Base-by-base conservation (phyloP, 2,888 invertebrate genomes). In the Cremastinae sp. region DNA sequence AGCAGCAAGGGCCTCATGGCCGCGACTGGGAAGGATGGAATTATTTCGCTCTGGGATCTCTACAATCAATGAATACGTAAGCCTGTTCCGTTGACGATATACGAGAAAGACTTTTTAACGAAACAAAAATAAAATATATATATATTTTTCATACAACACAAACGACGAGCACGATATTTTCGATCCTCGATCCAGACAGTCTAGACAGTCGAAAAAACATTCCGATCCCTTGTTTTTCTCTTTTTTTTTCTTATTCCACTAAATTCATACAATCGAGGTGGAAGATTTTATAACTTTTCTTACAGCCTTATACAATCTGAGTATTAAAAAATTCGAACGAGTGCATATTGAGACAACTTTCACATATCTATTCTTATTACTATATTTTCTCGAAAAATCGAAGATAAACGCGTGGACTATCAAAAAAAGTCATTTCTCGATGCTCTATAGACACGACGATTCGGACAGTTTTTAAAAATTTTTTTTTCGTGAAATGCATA, bases 11-110 rank as follows among this genome's bases (percentile, higher is more conserved):
- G 83, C 70, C 92, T 96, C n/a, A 94, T 96, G 94, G 96, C 95
- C 10, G 94, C 94, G 0, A 93, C 93, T 51, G 94, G 95, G 20
- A 92, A 94, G 76, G 96, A 96, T 89, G 94, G 94, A 79, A 93
- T 93, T 84, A 94, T 96, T 81, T 94, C 95, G 3, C 91, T 96
- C 69, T 96, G 96, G 96, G 93, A 95, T 90, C 91, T 96, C 83
- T 96, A 95, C 87, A 95, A 95, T 91, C 80, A 80, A 68, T 80
- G 69, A 78, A 73, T 58, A 59, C 56, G 55, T 66, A 75, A 4
- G 59, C 37, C 9, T 9, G 2, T 22, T 9, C 14, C 12, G 16
- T 35, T 35, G 16, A 20, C 22, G 28, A 20, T 51, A 18, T 7
- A 22, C 28, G 47, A n/a, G 22, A 55, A 12, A 55, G 35, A 66